Evolutionary conservation across 2,888 invertebrate genomes (phyloP), one percentile per base, ranked within the genome.

Genomic region (Buathra laborator): DNA sequence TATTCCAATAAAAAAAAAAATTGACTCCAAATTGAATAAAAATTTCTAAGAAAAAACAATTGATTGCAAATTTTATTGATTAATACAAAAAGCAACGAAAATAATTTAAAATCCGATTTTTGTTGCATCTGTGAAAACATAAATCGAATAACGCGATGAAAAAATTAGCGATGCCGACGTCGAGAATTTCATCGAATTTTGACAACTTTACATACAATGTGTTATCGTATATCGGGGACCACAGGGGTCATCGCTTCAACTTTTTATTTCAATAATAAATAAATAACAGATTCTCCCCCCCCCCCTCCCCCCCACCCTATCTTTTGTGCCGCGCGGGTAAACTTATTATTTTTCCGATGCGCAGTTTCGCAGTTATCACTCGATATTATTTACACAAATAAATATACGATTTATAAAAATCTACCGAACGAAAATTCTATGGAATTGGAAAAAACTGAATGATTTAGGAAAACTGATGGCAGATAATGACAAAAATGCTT

Each of bases 221-320:
- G 62, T 74, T 74, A 74, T 74, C 74, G 29, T 10, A n/a, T n/a
- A 62, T 74, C 74, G 62, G 32, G 12, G 74, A 48, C 48, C 74
- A 62, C 62, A n/a, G 48, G 53, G 74, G 48, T 44, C 46, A 44
- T 44, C 51, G 37, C 43, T 6, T 9, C 56, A 19, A 71, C 53
- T 48, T 48, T 74, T 16, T 48, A 64, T 74, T 74, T 43, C 4
- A 74, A 74, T 48, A 62, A 59, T 62, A 62, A 74, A 74, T 62
- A 74, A 59, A 46, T 10, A 29, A 46, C 43, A 24, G 46, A 74
- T 62, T 46, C 29, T 10, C 19, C 10, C 24, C 12, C 10, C 12
- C 12, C 10, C 3, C 24, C 24, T 2, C 2, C 24, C 24, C 24
- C 0, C 24, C 24, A 1, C 2, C 24, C 2, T 24, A 24, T 24